phyloP scores from a whole-genome alignment of 1,140 invertebrate species.

The Brachionus asplanchnoidis region DNA sequence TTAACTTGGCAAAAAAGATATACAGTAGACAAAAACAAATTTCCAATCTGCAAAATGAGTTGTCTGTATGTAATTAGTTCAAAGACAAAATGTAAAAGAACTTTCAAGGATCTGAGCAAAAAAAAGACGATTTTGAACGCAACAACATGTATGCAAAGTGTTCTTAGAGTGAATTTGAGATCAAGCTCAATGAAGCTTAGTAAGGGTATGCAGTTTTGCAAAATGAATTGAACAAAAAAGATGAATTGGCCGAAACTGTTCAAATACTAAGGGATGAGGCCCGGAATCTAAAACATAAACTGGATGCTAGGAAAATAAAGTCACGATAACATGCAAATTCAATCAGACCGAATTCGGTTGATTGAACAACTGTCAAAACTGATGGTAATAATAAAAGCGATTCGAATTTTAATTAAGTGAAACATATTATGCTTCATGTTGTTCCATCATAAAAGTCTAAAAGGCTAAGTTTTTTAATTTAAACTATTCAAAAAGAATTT shows the following conservation, averaged over 20 bases:
- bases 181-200: constrained; percentile 83
- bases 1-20: constrained; percentile 71
- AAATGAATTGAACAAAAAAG: constrained; percentile 91
- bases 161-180: constrained; percentile 85
- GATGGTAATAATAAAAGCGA: background rate
- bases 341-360: background rate
- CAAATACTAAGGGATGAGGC: constrained; percentile 94
- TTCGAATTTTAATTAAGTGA: background rate
- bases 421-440: no score
- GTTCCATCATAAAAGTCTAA: no score
- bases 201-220: constrained; percentile 93
- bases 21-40: constrained; percentile 70
- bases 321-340: background rate
- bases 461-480: no score
- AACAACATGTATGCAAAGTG: constrained; percentile 66
- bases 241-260: no score
- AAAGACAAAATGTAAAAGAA: constrained; percentile 76
- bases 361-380: background rate
- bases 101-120: constrained; percentile 87
- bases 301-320: constrained; percentile 65
- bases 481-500: no score
- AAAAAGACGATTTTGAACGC: constrained; percentile 94
- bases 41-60: constrained; percentile 71
- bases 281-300: constrained; percentile 84
- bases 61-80: constrained; percentile 58